Evolutionary conservation across 2,113 vertebrate genomes (phyloP).

Genomic region (Typhlomys cinereus): DNA sequence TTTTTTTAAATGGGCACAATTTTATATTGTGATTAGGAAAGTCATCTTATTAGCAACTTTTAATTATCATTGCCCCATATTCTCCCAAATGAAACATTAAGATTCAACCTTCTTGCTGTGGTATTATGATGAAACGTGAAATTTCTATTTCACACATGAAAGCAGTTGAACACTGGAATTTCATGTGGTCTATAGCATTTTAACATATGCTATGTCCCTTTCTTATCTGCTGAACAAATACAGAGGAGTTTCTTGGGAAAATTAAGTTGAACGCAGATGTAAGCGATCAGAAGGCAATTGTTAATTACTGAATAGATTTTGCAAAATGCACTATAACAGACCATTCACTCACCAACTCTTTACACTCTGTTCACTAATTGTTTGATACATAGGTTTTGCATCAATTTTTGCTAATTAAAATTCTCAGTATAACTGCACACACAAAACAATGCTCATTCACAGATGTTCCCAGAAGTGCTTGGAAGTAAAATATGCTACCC

Average conservation of each 20-base stretch:
- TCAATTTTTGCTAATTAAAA: constrained; percentile 47
- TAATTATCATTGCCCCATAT: neutral
- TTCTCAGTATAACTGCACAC: neutral
- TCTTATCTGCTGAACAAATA: neutral
- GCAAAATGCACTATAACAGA: constrained; percentile 14
- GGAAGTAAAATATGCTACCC: neutral
- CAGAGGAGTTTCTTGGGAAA: neutral
- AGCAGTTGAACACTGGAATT: neutral
- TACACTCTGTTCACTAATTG: neutral
- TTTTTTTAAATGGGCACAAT: neutral
- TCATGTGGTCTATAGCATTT: neutral
- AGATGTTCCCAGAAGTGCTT: constrained; percentile 24
- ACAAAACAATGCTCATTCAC: constrained; percentile 31
- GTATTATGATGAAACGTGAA: constrained; percentile 23
- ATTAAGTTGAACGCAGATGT: neutral
- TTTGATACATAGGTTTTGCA: neutral
- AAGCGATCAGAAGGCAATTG: constrained; percentile 6
- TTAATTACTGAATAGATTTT: constrained; percentile 7
- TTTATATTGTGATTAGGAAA: neutral
- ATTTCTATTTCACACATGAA: neutral
- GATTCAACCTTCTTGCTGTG: neutral
- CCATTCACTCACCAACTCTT: constrained; percentile 26
- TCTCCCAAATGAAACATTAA: neutral
- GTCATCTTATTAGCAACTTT: neutral
- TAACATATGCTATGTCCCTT: neutral